phyloP scores from a whole-genome alignment of 2,888 invertebrate species.

The Leptothorax acervorum region DNA sequence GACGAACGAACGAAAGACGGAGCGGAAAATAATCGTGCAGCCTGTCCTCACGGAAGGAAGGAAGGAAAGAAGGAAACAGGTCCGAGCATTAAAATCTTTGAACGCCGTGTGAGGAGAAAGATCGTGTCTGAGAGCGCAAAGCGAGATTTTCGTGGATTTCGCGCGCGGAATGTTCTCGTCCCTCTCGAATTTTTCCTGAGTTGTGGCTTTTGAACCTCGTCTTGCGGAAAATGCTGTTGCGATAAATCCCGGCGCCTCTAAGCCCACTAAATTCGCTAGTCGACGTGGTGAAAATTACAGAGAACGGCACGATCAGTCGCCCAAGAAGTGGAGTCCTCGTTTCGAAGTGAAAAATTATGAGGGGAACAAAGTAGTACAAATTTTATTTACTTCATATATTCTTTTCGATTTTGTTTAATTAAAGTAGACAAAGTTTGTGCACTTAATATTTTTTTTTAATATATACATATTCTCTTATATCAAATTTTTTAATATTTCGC shows the following conservation, averaged over 20 bases:
- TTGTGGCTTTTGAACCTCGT: slow-evolving; percentile 47
- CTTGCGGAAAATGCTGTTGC: slow-evolving; percentile 37
- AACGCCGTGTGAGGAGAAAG: slow-evolving; percentile 19
- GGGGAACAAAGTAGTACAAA: neutral
- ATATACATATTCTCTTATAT: neutral
- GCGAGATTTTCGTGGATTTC: slow-evolving; percentile 45
- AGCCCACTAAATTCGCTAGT: slow-evolving; percentile 29
- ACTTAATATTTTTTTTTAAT: neutral
- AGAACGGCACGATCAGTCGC: slow-evolving; percentile 6
- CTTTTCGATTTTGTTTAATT: neutral
- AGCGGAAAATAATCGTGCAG: slow-evolving; percentile 32
- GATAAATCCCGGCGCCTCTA: slow-evolving; percentile 38
- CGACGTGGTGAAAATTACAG: slow-evolving; percentile 44
- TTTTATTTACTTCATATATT: neutral
- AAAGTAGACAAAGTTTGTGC: neutral
- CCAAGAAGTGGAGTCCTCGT: neutral
- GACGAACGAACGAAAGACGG: slow-evolving; percentile 18
- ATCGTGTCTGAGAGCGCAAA: slow-evolving; percentile 33
- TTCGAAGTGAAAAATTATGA: neutral
- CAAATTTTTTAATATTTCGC: neutral
- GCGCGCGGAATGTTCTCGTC: slow-evolving; percentile 16
- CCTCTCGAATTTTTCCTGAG: slow-evolving; percentile 28
- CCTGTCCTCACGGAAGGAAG: neutral
- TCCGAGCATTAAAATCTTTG: slow-evolving; percentile 42
- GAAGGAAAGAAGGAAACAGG: neutral